These are phyloP conservation scores for Drosophila parvula DNA, from an alignment of 1,140 invertebrate species.

Conservation along the genomic window DNA sequence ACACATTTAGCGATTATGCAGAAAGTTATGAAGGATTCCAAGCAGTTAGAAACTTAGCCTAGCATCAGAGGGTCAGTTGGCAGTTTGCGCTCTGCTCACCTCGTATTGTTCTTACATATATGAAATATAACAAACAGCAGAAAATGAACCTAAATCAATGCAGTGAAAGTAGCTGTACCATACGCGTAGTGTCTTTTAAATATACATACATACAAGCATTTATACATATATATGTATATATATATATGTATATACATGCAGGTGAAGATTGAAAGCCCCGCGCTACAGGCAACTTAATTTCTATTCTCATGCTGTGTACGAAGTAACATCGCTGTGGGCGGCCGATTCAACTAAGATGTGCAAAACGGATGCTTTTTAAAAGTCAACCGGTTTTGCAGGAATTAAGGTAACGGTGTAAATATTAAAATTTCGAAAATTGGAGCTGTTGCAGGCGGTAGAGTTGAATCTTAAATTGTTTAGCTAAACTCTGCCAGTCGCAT, in stretches of 20 bases:
- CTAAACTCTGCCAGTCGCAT: background rate
- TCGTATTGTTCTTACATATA: slow-evolving; percentile 42
- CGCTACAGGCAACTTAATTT: background rate
- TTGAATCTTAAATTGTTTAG: background rate
- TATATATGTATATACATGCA: background rate
- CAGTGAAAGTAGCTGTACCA: slow-evolving; percentile 46
- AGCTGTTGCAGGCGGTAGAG: background rate
- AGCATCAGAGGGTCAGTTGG: slow-evolving; percentile 24
- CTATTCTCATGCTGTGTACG: background rate
- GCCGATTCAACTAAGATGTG: background rate
- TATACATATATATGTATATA: background rate
- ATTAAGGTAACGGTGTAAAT: background rate
- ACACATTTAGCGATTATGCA: slow-evolving; percentile 49
- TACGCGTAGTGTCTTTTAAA: slow-evolving; percentile 61
- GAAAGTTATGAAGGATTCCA: slow-evolving; percentile 67
- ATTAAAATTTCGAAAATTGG: background rate
- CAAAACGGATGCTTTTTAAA: too few species aligned
- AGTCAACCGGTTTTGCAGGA: background rate
- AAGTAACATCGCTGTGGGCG: background rate
- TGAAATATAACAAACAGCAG: slow-evolving; percentile 27
- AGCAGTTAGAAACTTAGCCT: slow-evolving; percentile 42
- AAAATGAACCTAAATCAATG: slow-evolving; percentile 20
- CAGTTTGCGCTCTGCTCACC: slow-evolving; percentile 2
- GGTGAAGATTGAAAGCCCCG: background rate
- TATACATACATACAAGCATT: slow-evolving; percentile 28